phyloP scores from a whole-genome alignment of 2,113 vertebrate species.

The Potamarius usumacintae region DNA sequence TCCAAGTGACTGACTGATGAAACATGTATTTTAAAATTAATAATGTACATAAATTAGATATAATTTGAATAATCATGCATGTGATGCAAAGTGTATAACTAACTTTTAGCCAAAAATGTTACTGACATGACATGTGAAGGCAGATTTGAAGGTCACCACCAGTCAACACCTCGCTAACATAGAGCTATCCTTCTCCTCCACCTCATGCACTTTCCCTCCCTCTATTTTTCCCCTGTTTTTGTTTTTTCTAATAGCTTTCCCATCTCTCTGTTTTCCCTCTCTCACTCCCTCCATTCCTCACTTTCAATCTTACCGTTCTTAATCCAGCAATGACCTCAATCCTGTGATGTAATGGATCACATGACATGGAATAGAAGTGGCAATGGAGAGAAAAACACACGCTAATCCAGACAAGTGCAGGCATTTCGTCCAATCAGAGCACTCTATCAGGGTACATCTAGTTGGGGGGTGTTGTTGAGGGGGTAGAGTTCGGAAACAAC shows the following conservation, averaged over 20 bases:
- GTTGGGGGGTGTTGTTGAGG: neutral
- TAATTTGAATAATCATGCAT: neutral
- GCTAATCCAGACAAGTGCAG: slow-evolving; percentile 36
- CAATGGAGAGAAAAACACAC: slow-evolving; percentile 35
- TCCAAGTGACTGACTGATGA: neutral
- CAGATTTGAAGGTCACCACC: neutral
- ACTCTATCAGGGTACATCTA: neutral
- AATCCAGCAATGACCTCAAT: slow-evolving; percentile 73
- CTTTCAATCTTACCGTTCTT: slow-evolving; percentile 54
- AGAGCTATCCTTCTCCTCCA: neutral
- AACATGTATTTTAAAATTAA: neutral
- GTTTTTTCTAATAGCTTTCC: slow-evolving; percentile 19
- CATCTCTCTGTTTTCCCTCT: slow-evolving; percentile 17
- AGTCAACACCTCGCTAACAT: neutral
- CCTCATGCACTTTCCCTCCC: neutral
- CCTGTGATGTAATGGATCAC: slow-evolving; percentile 64
- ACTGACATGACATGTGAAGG: neutral
- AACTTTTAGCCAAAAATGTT: neutral
- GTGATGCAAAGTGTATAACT: neutral
- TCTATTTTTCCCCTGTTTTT: slow-evolving; percentile 28
- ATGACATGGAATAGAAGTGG: slow-evolving; percentile 41
- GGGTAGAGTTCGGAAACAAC: neutral
- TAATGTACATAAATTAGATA: neutral
- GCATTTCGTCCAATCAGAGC: slow-evolving; percentile 26
- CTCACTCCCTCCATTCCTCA: slow-evolving; percentile 26